These are phyloP conservation scores for Calidris pugnax DNA, from an alignment of 2,113 vertebrate genomes.

Conservation along the genomic window DNA sequence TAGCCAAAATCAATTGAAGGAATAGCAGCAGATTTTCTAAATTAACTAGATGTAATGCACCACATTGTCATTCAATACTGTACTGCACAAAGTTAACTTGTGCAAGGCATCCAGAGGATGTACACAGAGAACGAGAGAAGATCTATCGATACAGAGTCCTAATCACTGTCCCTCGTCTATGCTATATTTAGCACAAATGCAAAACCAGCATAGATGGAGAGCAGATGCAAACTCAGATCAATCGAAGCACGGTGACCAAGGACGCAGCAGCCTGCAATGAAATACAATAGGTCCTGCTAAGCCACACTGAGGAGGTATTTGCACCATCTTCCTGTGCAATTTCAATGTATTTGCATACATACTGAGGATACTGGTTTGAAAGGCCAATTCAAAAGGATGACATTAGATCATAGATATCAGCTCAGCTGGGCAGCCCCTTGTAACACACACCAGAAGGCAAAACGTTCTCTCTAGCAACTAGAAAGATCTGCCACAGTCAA, in stretches of 20 bases:
- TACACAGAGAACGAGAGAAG: neutral
- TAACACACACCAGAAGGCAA: neutral
- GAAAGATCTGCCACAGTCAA: neutral
- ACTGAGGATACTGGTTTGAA: neutral
- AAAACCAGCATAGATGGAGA: neutral
- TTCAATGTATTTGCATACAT: neutral
- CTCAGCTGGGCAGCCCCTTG: neutral
- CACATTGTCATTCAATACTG: neutral
- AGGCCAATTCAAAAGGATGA: neutral
- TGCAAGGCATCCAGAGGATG: neutral
- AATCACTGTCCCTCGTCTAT: neutral
- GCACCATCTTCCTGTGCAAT: neutral
- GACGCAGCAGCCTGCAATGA: neutral
- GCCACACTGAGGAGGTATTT: neutral
- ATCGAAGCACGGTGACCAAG: neutral
- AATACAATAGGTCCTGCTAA: neutral
- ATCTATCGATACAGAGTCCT: neutral
- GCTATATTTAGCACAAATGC: constrained; percentile 17
- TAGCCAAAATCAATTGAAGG: neutral
- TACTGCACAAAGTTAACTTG: neutral
- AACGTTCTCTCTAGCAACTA: neutral
- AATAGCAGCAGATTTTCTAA: neutral
- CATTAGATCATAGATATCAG: neutral
- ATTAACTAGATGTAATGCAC: neutral
- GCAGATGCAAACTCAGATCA: constrained; percentile 11